A percentile compares a stretch with the other conserved stretches of the same genome.
These are phyloP conservation scores for Orthonyx spaldingii DNA, from an alignment of 2,113 vertebrate species.

Conservation along the genomic window DNA sequence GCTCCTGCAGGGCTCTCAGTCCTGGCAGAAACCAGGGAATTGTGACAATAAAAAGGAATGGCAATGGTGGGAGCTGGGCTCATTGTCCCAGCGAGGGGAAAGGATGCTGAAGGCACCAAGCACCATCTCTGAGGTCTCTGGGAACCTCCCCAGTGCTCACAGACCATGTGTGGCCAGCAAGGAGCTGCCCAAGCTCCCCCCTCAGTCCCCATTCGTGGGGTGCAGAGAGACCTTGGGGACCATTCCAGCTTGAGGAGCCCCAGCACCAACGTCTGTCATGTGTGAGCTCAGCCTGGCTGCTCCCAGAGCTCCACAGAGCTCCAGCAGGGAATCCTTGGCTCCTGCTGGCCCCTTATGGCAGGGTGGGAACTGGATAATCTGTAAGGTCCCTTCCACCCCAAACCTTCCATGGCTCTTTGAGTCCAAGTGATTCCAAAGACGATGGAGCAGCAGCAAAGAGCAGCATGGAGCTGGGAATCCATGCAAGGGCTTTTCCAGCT, in stretches of 20 bases:
- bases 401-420: background rate
- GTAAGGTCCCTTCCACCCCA: background rate
- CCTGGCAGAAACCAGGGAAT: background rate
- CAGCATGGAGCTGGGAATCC: background rate
- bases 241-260: background rate
- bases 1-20: background rate
- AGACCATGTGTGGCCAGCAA: rapidly evolving
- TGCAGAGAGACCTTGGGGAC: background rate
- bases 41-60: background rate
- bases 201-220: rapidly evolving
- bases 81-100: rapidly evolving
- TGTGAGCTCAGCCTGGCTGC: background rate
- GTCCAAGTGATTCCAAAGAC: background rate
- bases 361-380: background rate
- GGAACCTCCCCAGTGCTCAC: background rate
- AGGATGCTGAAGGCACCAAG: background rate
- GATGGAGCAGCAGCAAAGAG: background rate
- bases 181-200: background rate
- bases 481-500: background rate
- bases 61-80: background rate
- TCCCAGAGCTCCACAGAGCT: background rate
- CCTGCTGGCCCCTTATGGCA: background rate
- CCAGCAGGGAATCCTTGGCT: background rate
- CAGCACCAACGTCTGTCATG: rapidly evolving
- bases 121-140: background rate